Percentiles rank a stretch among this genome's conserved stretches.
Evolutionary conservation across 2,888 invertebrate genomes (phyloP).

Genomic region (Lycia hirtaria): DNA sequence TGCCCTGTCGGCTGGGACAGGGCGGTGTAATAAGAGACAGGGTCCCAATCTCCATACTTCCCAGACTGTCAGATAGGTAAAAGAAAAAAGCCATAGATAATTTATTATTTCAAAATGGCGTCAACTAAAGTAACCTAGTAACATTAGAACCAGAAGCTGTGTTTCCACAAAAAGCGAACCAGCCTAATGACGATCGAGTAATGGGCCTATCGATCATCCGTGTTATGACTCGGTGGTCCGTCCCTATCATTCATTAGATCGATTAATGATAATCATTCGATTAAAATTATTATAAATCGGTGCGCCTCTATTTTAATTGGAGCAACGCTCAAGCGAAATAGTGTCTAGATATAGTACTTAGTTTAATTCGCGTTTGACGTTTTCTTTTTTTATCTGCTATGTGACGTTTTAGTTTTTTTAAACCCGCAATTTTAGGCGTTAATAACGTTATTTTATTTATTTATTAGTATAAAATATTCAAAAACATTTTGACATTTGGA

Average conservation of each 20-base stretch:
- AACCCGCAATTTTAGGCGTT: too few relatives aligned
- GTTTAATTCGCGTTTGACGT: too few relatives aligned
- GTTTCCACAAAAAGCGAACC: conserved; percentile 20
- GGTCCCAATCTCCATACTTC: too few relatives aligned
- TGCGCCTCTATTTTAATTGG: conserved; percentile 16
- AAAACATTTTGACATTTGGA: too few relatives aligned
- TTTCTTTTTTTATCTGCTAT: too few relatives aligned
- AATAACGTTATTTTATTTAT: too few relatives aligned
- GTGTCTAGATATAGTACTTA: too few relatives aligned
- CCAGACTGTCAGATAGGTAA: too few relatives aligned
- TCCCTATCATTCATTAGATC: conserved; percentile 68
- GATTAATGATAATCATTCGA: conserved; percentile 42
- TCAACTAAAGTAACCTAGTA: neutral
- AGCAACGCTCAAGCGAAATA: neutral
- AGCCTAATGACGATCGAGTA: conserved; percentile 54
- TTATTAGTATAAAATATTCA: too few relatives aligned
- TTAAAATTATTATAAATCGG: conserved; percentile 25
- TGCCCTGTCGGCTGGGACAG: too few relatives aligned
- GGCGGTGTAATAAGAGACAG: too few relatives aligned
- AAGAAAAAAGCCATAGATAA: neutral
- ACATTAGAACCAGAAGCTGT: conserved; percentile 21
- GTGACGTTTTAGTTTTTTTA: too few relatives aligned
- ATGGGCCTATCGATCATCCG: conserved; percentile 63
- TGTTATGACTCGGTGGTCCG: conserved; percentile 69
- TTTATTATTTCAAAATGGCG: neutral